Percentiles rank a stretch among this genome's conserved stretches.
phyloP scores from a whole-genome alignment of 2,888 invertebrate genomes.

The Spisula subtruncata region DNA sequence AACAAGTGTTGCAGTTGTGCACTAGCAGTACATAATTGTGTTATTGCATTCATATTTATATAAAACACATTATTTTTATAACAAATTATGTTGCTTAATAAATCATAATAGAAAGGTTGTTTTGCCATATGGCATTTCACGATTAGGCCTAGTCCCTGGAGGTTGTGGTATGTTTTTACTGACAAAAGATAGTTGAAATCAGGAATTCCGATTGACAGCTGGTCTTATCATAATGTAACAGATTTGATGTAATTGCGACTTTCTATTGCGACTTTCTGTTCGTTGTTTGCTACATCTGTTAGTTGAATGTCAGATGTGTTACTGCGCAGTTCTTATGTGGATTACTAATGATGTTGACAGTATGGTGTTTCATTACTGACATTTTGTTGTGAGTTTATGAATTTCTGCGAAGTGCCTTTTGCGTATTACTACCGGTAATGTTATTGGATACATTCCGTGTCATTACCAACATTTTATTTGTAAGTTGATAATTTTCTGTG shows the following conservation, averaged over 20 bases:
- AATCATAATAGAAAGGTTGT: neutral
- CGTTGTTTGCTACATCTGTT: neutral
- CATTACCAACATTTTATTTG: no score
- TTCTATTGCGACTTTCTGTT: neutral
- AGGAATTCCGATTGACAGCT: neutral
- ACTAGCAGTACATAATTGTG: neutral
- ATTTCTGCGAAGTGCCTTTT: no score
- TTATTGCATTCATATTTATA: neutral
- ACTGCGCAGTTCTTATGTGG: neutral
- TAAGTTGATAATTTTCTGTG: no score
- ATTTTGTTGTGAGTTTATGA: no score
- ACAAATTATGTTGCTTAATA: neutral
- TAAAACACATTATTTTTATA: neutral
- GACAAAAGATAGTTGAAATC: neutral
- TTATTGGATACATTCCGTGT: no score
- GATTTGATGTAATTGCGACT: slow-evolving; percentile 1
- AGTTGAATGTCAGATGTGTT: neutral
- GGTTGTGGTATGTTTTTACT: neutral
- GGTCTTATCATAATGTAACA: neutral
- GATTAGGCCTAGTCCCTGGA: no score
- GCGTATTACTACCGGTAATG: no score
- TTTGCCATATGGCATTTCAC: neutral
- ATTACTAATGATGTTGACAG: neutral
- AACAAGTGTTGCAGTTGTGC: neutral
- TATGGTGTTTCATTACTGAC: neutral